A percentile compares a stretch with the other conserved stretches of the same genome.
phyloP scores from a whole-genome alignment of 1,140 invertebrate species.

The Camponotus floridanus region DNA sequence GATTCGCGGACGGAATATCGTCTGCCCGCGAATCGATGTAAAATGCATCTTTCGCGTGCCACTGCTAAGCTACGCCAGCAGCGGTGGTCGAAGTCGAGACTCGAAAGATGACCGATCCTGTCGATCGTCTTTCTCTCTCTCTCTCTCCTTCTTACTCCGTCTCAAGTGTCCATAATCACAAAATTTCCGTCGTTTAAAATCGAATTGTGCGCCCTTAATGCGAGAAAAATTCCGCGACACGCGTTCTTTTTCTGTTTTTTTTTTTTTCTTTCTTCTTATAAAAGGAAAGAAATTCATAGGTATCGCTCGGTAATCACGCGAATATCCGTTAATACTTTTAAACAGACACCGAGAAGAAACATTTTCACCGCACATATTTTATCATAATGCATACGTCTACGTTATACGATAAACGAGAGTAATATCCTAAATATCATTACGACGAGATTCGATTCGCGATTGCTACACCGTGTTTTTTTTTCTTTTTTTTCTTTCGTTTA shows the following conservation, averaged over 20 bases:
- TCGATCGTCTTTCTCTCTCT: slow-evolving; percentile 31
- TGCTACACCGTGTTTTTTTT: slow-evolving; percentile 22
- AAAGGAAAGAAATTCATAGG: slow-evolving; percentile 64
- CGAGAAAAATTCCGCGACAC: slow-evolving; percentile 47
- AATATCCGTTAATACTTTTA: slow-evolving; percentile 49
- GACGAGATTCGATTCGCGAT: slow-evolving; percentile 65
- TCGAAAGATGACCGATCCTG: slow-evolving; percentile 31
- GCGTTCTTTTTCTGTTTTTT: slow-evolving; percentile 16
- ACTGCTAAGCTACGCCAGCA: slow-evolving; percentile 57
- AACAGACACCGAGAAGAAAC: slow-evolving; percentile 53
- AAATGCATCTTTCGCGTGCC: slow-evolving; percentile 78
- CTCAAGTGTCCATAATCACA: slow-evolving; percentile 57
- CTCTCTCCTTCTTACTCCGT: neutral
- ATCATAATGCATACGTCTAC: slow-evolving; percentile 28
- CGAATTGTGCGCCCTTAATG: slow-evolving; percentile 52
- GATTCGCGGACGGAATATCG: slow-evolving; percentile 60
- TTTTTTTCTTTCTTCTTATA: slow-evolving; percentile 48
- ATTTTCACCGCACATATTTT: slow-evolving; percentile 1
- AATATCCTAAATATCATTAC: slow-evolving; percentile 52
- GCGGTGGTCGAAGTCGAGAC: slow-evolving; percentile 40
- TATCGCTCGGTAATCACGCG: slow-evolving; percentile 48
- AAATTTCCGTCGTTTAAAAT: slow-evolving; percentile 39
- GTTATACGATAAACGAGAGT: slow-evolving; percentile 61
- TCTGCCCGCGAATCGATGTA: slow-evolving; percentile 68
- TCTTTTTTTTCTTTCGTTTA: slow-evolving; percentile 46